Evolutionary conservation across 2,113 vertebrate genomes (phyloP).

Genomic region (Choloepus hoffmanni): DNA sequence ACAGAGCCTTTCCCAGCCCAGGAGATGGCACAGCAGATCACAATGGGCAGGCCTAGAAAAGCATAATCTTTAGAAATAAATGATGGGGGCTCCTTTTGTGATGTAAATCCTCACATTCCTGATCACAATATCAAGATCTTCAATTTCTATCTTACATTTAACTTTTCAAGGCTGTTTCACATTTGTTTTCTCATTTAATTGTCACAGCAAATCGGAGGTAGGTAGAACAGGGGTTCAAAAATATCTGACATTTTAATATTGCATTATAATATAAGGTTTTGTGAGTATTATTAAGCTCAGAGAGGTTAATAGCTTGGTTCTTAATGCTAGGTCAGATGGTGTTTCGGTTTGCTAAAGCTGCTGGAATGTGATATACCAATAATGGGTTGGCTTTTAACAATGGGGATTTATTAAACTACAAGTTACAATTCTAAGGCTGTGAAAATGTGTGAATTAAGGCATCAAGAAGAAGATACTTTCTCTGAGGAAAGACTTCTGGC

Average conservation of each 20-base stretch:
- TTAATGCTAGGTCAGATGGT: background rate
- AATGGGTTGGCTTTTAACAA: no score
- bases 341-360: no score
- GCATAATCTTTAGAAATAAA: background rate
- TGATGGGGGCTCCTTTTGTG: background rate
- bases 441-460: no score
- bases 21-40: background rate
- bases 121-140: background rate
- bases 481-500: no score
- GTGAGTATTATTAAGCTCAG: background rate
- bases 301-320: background rate
- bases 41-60: background rate
- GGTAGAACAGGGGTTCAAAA: background rate
- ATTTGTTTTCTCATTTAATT: conserved; percentile 32
- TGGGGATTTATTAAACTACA: no score
- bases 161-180: background rate
- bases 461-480: no score
- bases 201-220: background rate
- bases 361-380: no score
- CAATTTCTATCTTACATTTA: conserved; percentile 1
- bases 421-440: no score
- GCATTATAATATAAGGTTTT: background rate
- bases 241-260: background rate
- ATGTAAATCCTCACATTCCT: background rate
- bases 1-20: background rate